Base-by-base conservation (phyloP, 2,113 vertebrate genomes). In the Antigone vipio region DNA sequence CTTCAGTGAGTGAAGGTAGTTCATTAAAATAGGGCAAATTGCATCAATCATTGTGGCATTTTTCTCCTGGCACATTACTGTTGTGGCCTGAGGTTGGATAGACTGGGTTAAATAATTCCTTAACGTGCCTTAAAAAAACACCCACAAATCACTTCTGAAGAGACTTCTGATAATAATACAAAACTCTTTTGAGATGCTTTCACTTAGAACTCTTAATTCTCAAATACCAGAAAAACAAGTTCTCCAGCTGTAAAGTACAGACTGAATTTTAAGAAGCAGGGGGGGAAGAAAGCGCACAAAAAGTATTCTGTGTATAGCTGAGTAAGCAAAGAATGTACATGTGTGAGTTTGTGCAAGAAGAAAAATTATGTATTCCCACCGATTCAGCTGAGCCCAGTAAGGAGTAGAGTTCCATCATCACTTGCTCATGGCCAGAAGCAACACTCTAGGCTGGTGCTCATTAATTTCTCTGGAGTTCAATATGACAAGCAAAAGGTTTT, bases 191-290 rank as follows among this genome's bases (percentile, higher is more conserved):
- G 47, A 52, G 35, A 56, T 56, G 15, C 15, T 87, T 80, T 60
- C 78, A 67, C 63, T 38, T 53, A 44, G 38, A 85, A 62, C 29
- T 55, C 68, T 40, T 26, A 74, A 81, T 79, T 80, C 73, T 73
- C 22, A 83, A 84, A 68, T 22, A 93, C 79, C 55, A 82, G 91
- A 85, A 95, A 95, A 96, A 80, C 78, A 64, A 90, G 94, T 85
- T 86, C 32, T 85, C 45, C 82, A 23, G 53, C 15, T 88, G 18
- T 50, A 56, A 94, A 66, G 80, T n/a, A 55, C 38, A 91, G 83
- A 82, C 2, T 44, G 26, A 64, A 82, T 94, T 90, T 95, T 62
- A 93, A 92, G 50, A 92, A 91, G 30, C 2, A 2, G 18, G 11
- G 52, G 35, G 53, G 34, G 19, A 10, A 0, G 32, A 79, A 73